Evolutionary conservation across 2,113 vertebrate species (phyloP).

Genomic region (Mesitornis unicolor): DNA sequence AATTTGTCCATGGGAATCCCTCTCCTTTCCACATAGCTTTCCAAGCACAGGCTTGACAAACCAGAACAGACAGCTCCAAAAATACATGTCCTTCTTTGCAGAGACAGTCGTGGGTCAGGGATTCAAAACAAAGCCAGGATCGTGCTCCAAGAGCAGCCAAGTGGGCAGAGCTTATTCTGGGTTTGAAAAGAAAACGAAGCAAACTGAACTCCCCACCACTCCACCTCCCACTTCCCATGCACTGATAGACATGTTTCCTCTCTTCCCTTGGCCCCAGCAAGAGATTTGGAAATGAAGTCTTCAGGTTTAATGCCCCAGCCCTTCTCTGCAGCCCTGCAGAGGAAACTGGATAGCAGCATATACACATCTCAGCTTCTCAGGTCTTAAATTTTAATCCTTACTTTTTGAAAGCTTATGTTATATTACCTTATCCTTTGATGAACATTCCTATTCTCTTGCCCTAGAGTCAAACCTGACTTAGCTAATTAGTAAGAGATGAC

Average conservation of each 20-base stretch:
- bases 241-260: background rate
- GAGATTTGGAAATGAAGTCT: background rate
- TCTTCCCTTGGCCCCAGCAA: background rate
- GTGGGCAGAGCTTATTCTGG: background rate
- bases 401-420: background rate
- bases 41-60: slow-evolving; percentile 8
- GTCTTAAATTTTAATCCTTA: background rate
- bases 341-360: background rate
- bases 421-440: background rate
- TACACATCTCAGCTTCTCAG: background rate
- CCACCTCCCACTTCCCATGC: no score
- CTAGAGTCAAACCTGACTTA: background rate
- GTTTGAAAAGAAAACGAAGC: background rate
- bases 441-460: background rate
- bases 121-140: background rate
- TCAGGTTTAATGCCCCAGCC: background rate
- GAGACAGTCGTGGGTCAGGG: background rate
- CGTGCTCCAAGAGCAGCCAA: background rate
- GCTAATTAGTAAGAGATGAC: background rate
- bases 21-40: background rate
- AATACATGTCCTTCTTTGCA: slow-evolving; percentile 6
- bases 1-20: background rate
- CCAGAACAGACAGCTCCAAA: slow-evolving; percentile 32
- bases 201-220: background rate
- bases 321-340: background rate